These are phyloP conservation scores for Sminthurinus aureus DNA, from an alignment of 2,888 invertebrate genomes.

Conservation along the genomic window DNA sequence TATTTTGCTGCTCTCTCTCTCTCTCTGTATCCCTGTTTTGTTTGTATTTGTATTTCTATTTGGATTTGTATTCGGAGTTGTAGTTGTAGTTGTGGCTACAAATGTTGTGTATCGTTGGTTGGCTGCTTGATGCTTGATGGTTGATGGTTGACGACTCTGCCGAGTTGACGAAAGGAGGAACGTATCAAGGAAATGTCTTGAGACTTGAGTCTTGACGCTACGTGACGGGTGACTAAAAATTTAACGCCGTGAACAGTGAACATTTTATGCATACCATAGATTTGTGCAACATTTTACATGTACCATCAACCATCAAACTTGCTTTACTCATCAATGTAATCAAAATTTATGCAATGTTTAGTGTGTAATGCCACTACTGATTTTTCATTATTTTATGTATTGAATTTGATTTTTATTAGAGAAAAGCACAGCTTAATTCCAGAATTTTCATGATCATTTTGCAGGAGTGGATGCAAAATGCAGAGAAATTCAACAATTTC, in stretches of 20 bases:
- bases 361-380: not conserved
- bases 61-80: not conserved
- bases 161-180: slow-evolving; percentile 24
- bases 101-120: not conserved
- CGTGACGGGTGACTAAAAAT: slow-evolving; percentile 38
- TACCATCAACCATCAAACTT: not conserved
- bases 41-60: not conserved
- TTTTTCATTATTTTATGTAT: not conserved
- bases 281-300: slow-evolving; percentile 20
- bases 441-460: too few species aligned
- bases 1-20: not conserved
- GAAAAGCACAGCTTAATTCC: too few species aligned
- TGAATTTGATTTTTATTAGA: too few species aligned
- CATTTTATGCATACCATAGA: slow-evolving; percentile 4
- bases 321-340: not conserved
- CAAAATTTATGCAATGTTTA: not conserved
- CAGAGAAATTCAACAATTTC: not conserved
- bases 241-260: slow-evolving; percentile 37
- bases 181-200: slow-evolving; percentile 32
- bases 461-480: too few species aligned
- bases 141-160: not conserved
- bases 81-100: not conserved
- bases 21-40: not conserved
- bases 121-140: not conserved
- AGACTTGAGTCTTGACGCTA: slow-evolving; percentile 22